These are phyloP conservation scores for Polyergus mexicanus DNA, from an alignment of 1,140 invertebrate species.

Conservation along the genomic window DNA sequence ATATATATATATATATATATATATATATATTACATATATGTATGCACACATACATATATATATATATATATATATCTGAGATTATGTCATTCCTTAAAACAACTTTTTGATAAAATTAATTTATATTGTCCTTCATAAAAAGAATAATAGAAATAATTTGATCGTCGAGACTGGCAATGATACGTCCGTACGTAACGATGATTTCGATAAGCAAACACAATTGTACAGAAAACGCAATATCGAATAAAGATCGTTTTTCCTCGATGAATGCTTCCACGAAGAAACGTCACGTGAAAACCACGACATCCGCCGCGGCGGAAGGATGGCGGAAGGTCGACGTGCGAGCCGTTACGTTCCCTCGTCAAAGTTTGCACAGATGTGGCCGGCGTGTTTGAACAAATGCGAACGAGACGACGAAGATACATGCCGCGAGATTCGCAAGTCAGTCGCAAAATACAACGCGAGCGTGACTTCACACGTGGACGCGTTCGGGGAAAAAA, in stretches of 20 bases:
- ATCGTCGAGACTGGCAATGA: neutral
- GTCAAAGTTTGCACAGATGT: constrained; percentile 76
- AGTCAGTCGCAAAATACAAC: neutral
- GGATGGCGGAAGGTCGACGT: constrained; percentile 59
- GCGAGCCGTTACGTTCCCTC: constrained; percentile 61
- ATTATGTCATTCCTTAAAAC: neutral
- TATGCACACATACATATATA: no score
- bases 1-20: neutral
- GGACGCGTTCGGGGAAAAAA: neutral
- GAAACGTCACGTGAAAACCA: constrained; percentile 35
- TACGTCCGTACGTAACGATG: constrained; percentile 9
- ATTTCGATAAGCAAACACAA: constrained; percentile 38
- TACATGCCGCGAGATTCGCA: constrained; percentile 50
- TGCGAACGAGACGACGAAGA: constrained; percentile 69
- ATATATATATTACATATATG: neutral
- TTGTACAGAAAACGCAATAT: constrained; percentile 15
- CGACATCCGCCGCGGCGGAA: constrained; percentile 63
- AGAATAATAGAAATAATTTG: neutral
- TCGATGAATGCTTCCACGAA: constrained; percentile 24
- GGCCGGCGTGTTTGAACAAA: constrained; percentile 75
- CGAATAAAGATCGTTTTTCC: constrained; percentile 33
- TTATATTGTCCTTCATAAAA: neutral
- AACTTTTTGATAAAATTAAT: neutral
- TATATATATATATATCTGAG: neutral
- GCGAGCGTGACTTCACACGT: constrained; percentile 18